phyloP scores from a whole-genome alignment of 1,140 invertebrate species.

The Dendroctonus ponderosae region DNA sequence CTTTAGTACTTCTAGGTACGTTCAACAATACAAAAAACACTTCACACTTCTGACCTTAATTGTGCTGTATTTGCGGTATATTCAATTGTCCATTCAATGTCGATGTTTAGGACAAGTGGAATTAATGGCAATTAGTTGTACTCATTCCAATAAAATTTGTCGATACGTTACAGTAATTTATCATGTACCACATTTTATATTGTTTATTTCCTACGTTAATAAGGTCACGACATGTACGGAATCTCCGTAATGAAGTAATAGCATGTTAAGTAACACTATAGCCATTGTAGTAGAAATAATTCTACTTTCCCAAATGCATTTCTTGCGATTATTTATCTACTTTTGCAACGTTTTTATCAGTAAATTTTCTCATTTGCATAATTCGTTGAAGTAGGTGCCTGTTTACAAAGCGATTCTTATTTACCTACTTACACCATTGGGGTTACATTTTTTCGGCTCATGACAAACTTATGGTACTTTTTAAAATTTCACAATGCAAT shows the following conservation, averaged over 20 bases:
- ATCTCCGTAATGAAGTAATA: conserved; percentile 15
- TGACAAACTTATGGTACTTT: neutral
- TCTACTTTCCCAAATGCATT: conserved; percentile 25
- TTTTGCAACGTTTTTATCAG: conserved; percentile 25
- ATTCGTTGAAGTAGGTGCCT: conserved; percentile 1
- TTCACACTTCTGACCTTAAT: no score
- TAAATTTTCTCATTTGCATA: conserved; percentile 26
- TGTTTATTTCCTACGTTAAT: neutral
- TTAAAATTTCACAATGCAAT: no score
- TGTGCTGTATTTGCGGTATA: no score
- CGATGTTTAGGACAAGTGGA: no score
- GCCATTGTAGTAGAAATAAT: conserved; percentile 23
- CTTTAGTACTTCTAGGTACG: no score
- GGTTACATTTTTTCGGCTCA: neutral
- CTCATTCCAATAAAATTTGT: no score
- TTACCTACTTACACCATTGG: neutral
- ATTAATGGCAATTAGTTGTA: no score
- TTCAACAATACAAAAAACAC: no score
- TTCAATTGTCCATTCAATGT: no score
- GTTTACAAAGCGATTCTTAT: neutral
- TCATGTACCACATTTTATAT: neutral
- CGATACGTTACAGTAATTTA: no score
- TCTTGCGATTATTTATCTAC: conserved; percentile 23
- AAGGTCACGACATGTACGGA: neutral
- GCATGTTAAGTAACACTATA: conserved; percentile 3